Evolutionary conservation across 2,797 vertebrate genomes (phyloP).

Genomic region (Fistularia commersonii): DNA sequence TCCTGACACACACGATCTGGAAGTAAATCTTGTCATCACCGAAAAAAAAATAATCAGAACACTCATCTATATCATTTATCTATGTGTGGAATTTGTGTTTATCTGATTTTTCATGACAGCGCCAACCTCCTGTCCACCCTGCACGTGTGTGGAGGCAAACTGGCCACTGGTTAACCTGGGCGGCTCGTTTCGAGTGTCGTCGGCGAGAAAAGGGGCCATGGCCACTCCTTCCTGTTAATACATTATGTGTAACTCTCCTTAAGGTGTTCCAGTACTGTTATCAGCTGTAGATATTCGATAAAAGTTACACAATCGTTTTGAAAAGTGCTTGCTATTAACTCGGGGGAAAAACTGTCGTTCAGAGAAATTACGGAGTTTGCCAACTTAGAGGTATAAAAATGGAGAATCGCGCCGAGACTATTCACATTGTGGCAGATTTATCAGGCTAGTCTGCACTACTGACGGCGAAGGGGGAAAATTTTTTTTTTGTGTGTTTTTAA

Average conservation of each 20-base stretch:
- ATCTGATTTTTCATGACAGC: neutral
- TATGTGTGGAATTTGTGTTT: too few relatives aligned
- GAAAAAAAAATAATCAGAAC: too few relatives aligned
- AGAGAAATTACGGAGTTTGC: conserved; percentile 6
- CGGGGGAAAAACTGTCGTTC: conserved; percentile 1
- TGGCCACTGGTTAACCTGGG: conserved; percentile 61
- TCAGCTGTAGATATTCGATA: conserved; percentile 57
- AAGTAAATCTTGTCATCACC: too few relatives aligned
- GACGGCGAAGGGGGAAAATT: too few relatives aligned
- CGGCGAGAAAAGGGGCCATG: conserved; percentile 1
- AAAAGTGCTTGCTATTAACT: conserved; percentile 48
- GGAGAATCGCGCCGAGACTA: too few relatives aligned
- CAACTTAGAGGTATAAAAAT: conserved; percentile 6
- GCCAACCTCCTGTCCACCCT: neutral
- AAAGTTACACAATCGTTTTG: conserved; percentile 25
- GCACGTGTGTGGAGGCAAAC: conserved; percentile 18
- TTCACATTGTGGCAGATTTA: too few relatives aligned
- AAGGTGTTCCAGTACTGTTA: conserved; percentile 67
- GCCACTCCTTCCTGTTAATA: conserved; percentile 60
- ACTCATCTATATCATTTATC: too few relatives aligned
- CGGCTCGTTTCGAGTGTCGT: neutral
- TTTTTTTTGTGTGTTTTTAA: too few relatives aligned
- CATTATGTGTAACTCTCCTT: conserved; percentile 65
- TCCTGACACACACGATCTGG: too few relatives aligned
- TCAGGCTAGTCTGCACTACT: too few relatives aligned